A percentile compares a stretch with the other conserved stretches of the same genome.
Evolutionary conservation across 1,140 invertebrate genomes (phyloP).

Genomic region (Armadillidium nasatum): DNA sequence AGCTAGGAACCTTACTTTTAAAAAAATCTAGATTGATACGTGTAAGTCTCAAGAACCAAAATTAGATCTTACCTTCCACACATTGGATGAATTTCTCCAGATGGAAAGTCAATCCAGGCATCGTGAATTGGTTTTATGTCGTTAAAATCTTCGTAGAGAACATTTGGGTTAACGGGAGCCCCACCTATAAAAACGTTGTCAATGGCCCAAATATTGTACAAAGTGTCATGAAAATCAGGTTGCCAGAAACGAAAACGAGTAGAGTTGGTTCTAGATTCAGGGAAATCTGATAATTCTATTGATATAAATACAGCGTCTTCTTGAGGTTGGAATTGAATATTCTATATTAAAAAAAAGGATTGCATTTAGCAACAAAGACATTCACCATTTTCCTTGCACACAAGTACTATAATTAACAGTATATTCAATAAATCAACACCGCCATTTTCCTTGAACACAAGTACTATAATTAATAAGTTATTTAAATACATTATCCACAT

Average conservation of each 20-base stretch:
- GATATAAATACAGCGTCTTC: conserved; percentile 47
- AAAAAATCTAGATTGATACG: no score
- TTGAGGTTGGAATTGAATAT: conserved; percentile 49
- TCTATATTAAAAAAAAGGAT: neutral
- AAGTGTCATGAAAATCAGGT: conserved; percentile 49
- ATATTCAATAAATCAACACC: no score
- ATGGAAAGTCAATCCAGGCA: conserved; percentile 52
- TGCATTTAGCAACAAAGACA: neutral
- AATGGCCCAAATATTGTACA: conserved; percentile 50
- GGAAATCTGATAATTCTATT: conserved; percentile 41
- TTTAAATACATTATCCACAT: no score
- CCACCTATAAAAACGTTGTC: conserved; percentile 52
- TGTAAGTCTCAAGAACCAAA: no score
- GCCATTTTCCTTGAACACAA: no score
- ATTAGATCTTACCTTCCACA: conserved; percentile 49
- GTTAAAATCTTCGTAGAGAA: conserved; percentile 50
- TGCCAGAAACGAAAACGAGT: conserved; percentile 54
- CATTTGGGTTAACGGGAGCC: conserved; percentile 49
- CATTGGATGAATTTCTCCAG: conserved; percentile 48
- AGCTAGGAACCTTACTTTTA: no score
- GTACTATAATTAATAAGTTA: no score
- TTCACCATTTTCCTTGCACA: no score
- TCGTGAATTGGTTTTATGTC: conserved; percentile 43
- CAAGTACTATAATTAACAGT: no score
- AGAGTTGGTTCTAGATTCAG: conserved; percentile 48